Evolutionary conservation across 2,888 invertebrate genomes (phyloP), one percentile per base, ranked within the genome.

Genomic region (Aleiodes alternator): DNA sequence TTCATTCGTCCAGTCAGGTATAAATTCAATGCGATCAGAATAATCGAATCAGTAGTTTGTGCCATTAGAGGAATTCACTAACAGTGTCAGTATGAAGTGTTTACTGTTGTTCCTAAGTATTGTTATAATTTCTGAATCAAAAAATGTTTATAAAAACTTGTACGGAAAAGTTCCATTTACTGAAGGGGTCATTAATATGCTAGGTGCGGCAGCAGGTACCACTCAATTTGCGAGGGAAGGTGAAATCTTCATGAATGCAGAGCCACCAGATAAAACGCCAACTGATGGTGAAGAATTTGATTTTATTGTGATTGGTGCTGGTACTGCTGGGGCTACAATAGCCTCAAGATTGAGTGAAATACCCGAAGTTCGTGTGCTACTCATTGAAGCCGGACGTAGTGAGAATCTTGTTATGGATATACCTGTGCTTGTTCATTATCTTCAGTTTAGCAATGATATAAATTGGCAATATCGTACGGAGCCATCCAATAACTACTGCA

Each of bases 381-480:
- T 96, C 0, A 88, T 96, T 50, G 96, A 96, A 90, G 96, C 95
- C 1, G 96, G 96, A 74, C 83, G 90, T 0, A 85, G 90, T 8
- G 95, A 96, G 89, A 94, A 93, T 83, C 92, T 92, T 72, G 82
- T 95, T 9, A 95, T 95, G 95, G 95, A 95, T 84, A 91, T 95
- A 38, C 95, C 95, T 0, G 90, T 95, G n/a, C 85, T 94, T 3
- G 94, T 94, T 3, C 94, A 94, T 85, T 94, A 94, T 82, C 90
- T 95, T 7, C 96, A 96, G 84, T 92, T 94, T 81, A 92, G 92
- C 5, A 71, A 79, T 4, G 91, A 92, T 56, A 92, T 94, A 59
- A 96, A 96, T 86, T 96, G 96, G 96, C 93, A 92, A 80, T 96
- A 96, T 88, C 93, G 94, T 85, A 96, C 96, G 0, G 94, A 94